A percentile compares a stretch with the other conserved stretches of the same genome.
Evolutionary conservation across 23 tunicate species (phyloP).

Genomic region (Trididemnum nubilum): DNA sequence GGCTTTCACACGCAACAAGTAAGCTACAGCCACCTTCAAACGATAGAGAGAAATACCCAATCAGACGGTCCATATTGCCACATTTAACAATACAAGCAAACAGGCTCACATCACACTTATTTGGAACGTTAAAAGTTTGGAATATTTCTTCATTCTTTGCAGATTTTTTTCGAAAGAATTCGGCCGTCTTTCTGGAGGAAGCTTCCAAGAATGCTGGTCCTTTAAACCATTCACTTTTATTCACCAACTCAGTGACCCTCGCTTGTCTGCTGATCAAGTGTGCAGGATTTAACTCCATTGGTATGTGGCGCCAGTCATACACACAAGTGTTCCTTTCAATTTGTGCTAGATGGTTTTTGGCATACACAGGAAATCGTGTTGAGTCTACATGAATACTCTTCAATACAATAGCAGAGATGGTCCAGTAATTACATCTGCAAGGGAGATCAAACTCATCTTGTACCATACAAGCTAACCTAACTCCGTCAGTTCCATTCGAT

Average conservation of each 20-base stretch:
- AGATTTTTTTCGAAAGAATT: background rate
- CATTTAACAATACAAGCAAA: background rate
- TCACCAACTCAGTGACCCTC: background rate
- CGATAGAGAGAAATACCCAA: background rate
- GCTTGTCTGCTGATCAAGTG: constrained; percentile 8
- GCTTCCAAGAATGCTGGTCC: constrained; percentile 14
- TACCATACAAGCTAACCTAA: background rate
- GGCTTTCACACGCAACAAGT: background rate
- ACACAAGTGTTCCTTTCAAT: background rate
- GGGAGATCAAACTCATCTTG: background rate
- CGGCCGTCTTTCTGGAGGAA: background rate
- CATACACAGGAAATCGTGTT: constrained; percentile 17
- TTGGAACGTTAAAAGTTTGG: background rate
- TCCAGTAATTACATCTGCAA: constrained; percentile 22
- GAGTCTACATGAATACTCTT: background rate
- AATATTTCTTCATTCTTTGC: background rate
- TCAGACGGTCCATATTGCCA: background rate
- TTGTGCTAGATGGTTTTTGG: constrained; percentile 12
- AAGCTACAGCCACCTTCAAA: constrained; percentile 6
- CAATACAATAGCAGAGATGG: constrained; percentile 21
- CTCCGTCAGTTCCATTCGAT: constrained; percentile 8
- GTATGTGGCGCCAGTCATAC: constrained; percentile 30
- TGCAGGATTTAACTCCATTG: constrained; percentile 11
- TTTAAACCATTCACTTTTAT: background rate
- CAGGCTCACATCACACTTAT: background rate